Conservation (phyloP, 2,888 invertebrate genomes). For the Ochlodes sylvanus region DNA sequence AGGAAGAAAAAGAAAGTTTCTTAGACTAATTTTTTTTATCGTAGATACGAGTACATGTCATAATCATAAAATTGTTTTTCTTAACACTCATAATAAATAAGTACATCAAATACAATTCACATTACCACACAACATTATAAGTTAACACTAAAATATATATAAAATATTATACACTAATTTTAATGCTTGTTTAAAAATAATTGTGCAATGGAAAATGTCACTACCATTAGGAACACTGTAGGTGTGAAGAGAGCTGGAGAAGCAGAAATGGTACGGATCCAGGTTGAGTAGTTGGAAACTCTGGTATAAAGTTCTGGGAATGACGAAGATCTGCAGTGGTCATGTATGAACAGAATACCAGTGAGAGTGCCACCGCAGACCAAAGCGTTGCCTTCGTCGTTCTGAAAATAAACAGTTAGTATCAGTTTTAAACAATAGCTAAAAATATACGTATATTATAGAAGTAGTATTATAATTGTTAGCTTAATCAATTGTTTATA, state of each 20-base stretch:
- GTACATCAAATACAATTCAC: not conserved
- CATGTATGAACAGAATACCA: slow-evolving; percentile 55
- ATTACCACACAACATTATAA: not conserved
- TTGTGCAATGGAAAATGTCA: slow-evolving; percentile 49
- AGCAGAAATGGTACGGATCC: slow-evolving; percentile 56
- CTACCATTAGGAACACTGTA: slow-evolving; percentile 49
- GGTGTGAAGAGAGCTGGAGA: slow-evolving; percentile 52
- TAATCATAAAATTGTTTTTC: no score
- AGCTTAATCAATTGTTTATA: no score
- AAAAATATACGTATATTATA: no score
- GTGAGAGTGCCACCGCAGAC: slow-evolving; percentile 57
- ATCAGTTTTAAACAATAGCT: no score
- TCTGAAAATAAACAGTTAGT: slow-evolving; percentile 47
- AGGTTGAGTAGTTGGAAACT: slow-evolving; percentile 59
- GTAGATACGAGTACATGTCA: no score
- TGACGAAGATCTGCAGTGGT: slow-evolving; percentile 47
- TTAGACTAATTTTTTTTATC: no score
- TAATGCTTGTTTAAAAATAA: slow-evolving; percentile 40
- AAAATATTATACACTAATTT: not conserved
- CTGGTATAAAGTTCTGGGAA: slow-evolving; percentile 63
- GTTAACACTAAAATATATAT: not conserved
- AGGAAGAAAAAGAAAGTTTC: no score
- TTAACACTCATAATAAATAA: no score
- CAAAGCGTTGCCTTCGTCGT: slow-evolving; percentile 59
- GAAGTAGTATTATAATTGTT: no score